Conservation (phyloP, 2,797 vertebrate genomes). For the Sebastes umbrosus region DNA sequence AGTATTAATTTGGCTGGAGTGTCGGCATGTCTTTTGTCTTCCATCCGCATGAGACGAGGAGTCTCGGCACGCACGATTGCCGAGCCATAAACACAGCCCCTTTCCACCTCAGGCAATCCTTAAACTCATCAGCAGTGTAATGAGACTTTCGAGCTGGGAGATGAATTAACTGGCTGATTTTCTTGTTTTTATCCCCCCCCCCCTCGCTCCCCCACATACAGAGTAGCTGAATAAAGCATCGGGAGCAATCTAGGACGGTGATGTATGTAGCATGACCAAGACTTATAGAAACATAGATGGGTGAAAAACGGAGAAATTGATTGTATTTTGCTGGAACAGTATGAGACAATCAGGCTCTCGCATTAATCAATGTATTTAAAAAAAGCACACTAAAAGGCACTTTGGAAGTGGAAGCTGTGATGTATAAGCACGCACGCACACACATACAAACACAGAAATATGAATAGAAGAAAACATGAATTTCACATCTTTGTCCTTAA, state of each 20-base stretch:
- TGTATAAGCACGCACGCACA: neutral
- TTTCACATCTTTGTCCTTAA: neutral
- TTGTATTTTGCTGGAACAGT: constrained; percentile 32
- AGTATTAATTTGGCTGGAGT: constrained; percentile 65
- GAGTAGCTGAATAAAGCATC: constrained; percentile 63
- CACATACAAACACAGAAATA: neutral
- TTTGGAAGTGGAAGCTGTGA: neutral
- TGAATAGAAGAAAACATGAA: neutral
- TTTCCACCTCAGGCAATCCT: constrained; percentile 74
- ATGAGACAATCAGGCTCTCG: constrained; percentile 26
- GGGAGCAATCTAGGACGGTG: constrained; percentile 38
- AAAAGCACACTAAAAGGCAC: constrained; percentile 2
- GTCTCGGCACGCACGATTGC: constrained; percentile 62
- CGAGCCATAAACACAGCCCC: constrained; percentile 71
- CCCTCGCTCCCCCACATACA: constrained; percentile 8
- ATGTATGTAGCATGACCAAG: constrained; percentile 53
- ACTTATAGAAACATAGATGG: constrained; percentile 13
- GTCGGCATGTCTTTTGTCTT: constrained; percentile 74
- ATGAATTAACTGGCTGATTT: constrained; percentile 85
- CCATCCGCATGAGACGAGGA: constrained; percentile 64
- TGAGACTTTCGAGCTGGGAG: constrained; percentile 81
- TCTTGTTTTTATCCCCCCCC: constrained; percentile 54
- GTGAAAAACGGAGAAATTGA: constrained; percentile 19
- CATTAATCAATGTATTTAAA: constrained; percentile 33
- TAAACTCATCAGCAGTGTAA: constrained; percentile 84